phyloP scores from a whole-genome alignment of 2,797 vertebrate genomes.

The Distichodus sexfasciatus region DNA sequence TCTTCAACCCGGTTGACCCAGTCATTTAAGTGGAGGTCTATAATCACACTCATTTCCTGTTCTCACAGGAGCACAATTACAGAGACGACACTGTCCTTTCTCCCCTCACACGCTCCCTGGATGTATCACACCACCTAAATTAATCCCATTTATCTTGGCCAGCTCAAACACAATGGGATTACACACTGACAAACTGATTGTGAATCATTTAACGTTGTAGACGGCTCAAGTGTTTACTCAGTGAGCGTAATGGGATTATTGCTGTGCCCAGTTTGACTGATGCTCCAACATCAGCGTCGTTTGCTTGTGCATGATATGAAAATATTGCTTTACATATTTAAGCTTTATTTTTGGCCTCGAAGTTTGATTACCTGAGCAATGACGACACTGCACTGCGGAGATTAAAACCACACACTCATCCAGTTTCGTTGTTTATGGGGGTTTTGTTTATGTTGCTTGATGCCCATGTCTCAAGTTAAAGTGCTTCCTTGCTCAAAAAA shows the following conservation, averaged over 20 bases:
- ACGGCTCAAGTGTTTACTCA: conserved; percentile 25
- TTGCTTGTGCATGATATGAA: background rate
- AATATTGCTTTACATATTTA: background rate
- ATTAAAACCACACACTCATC: background rate
- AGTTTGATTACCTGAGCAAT: background rate
- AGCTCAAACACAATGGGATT: conserved; percentile 36
- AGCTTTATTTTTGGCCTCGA: background rate
- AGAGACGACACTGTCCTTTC: conserved; percentile 39
- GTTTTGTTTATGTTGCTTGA: too few relatives aligned
- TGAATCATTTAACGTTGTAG: conserved; percentile 21
- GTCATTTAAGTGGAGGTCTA: conserved; percentile 39
- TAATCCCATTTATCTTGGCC: conserved; percentile 35
- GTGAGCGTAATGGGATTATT: conserved; percentile 15
- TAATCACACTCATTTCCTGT: conserved; percentile 49
- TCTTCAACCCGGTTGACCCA: conserved; percentile 34
- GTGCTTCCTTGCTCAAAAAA: too few relatives aligned
- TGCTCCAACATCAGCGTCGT: background rate
- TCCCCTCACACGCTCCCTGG: conserved; percentile 10
- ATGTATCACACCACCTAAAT: conserved; percentile 26
- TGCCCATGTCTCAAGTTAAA: too few relatives aligned
- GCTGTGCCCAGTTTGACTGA: conserved; percentile 4
- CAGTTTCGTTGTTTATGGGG: background rate
- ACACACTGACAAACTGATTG: conserved; percentile 26
- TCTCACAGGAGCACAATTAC: conserved; percentile 46
- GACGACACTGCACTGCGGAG: background rate